Base-by-base conservation (phyloP, 2,888 invertebrate genomes). In the Lasioglossum oenotherae region DNA sequence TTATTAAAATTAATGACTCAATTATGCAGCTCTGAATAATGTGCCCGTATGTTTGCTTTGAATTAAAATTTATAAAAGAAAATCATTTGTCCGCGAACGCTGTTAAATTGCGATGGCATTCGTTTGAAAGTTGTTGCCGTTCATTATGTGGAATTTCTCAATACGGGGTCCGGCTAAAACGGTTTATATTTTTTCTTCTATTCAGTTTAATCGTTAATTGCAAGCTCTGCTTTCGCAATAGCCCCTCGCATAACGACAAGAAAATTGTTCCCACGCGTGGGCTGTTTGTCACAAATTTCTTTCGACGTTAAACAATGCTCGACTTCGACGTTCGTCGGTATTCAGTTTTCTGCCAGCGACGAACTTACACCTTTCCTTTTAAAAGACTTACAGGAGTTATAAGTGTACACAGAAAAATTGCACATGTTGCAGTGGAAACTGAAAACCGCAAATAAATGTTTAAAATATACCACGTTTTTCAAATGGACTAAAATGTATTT, bases 201-300 rank as follows among this genome's bases (percentile, higher is more conserved):
- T 41, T 16, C 41, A 71, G 23, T 80, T 75, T 57, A 75, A 75
- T 75, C 80, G 75, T 74, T 80, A 80, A 80, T 80, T 80, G 75
- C 75, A 41, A 23, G 53, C 41, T 69, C 19, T 19, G 19, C 49
- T 19, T 53, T 57, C 16, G 27, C 53, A 35, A 53, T 38, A n/a
- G n/a, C 41, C n/a, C 5, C 41, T 41, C 38, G 41, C n/a, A 41
- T 4, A 12, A 2, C 71, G n/a, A 4, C 71, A 23, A 14, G 38
- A 41, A 71, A 38, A 71, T 5, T n/a, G 41, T n/a, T 71, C 5
- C 2, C 14, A 38, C 38, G 6, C 41, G 38, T n/a, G 0, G n/a
- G n/a, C 4, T 4, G n/a, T 57, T 78, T 14, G 78, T 57, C 31
- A 19, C 41, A 71, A 69, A 53, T 57, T 57, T 72, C 72, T 57